A percentile compares a stretch with the other conserved stretches of the same genome.
These are phyloP conservation scores for Bombus confusus DNA, from an alignment of 1,140 invertebrate species.

Conservation along the genomic window DNA sequence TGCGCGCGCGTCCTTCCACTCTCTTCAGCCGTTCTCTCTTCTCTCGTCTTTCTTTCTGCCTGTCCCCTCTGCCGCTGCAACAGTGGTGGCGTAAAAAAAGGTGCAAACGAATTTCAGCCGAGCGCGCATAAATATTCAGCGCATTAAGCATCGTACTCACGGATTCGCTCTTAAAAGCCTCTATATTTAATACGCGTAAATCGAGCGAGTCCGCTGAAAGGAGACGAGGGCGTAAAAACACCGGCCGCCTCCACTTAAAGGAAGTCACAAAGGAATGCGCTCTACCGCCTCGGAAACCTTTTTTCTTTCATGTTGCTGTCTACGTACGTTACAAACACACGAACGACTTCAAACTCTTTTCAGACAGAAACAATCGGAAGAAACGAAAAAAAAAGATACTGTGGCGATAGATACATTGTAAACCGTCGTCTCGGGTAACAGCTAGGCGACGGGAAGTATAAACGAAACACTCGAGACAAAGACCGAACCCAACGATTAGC, in stretches of 20 bases:
- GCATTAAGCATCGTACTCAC: slow-evolving; percentile 24
- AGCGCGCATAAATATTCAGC: slow-evolving; percentile 45
- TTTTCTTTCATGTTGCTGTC: not conserved
- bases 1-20: slow-evolving; percentile 1
- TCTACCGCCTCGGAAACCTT: not conserved
- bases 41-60: not conserved
- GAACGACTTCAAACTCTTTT: not conserved
- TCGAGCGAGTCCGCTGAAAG: slow-evolving; percentile 19
- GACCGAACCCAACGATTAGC: no score
- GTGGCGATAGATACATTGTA: no score
- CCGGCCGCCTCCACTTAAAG: not conserved
- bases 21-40: not conserved
- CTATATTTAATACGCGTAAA: slow-evolving; percentile 52
- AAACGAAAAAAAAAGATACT: not conserved
- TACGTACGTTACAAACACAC: not conserved
- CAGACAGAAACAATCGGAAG: not conserved
- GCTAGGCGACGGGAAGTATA: no score
- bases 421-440: no score
- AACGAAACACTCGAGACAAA: no score
- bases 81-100: not conserved
- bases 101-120: slow-evolving; percentile 18
- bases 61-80: not conserved
- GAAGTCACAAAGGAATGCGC: slow-evolving; percentile 16
- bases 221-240: not conserved
- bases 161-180: slow-evolving; percentile 43